Conservation (phyloP, 2,797 vertebrate genomes). For the Acanthurus lineatus region DNA sequence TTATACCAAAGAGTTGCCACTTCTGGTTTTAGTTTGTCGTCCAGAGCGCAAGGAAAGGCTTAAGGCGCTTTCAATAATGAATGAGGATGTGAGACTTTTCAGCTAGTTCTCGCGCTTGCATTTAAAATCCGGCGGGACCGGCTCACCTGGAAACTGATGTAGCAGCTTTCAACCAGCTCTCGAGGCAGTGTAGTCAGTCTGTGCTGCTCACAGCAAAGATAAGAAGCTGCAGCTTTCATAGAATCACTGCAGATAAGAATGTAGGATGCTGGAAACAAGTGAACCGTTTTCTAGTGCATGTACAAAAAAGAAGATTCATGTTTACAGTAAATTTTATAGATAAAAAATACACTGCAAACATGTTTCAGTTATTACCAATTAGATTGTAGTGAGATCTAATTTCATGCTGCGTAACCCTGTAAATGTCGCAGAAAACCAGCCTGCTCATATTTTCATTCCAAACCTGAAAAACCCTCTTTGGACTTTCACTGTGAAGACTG, state of each 20-base stretch:
- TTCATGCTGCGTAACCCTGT: too few relatives aligned
- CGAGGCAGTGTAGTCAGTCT: not conserved
- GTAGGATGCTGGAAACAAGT: not conserved
- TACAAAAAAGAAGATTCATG: not conserved
- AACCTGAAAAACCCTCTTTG: too few relatives aligned
- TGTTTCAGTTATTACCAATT: not conserved
- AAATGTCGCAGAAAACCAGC: too few relatives aligned
- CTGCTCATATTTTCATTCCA: too few relatives aligned
- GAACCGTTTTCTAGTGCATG: not conserved
- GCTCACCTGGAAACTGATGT: conserved; percentile 32
- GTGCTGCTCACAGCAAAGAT: conserved; percentile 31
- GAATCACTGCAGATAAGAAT: conserved; percentile 3
- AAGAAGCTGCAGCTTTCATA: conserved; percentile 10
- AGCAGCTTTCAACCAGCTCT: conserved; percentile 36
- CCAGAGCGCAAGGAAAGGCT: conserved; percentile 56
- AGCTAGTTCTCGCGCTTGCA: conserved; percentile 23
- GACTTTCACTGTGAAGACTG: too few relatives aligned
- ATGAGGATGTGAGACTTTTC: conserved; percentile 64
- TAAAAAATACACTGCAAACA: not conserved
- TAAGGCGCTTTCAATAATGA: conserved; percentile 61
- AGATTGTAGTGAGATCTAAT: too few relatives aligned
- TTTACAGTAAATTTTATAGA: not conserved
- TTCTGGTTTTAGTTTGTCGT: conserved; percentile 65
- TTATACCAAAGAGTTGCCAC: conserved; percentile 29
- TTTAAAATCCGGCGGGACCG: conserved; percentile 39